Conservation (phyloP, 2,113 vertebrate species). For the Oxyura jamaicensis region DNA sequence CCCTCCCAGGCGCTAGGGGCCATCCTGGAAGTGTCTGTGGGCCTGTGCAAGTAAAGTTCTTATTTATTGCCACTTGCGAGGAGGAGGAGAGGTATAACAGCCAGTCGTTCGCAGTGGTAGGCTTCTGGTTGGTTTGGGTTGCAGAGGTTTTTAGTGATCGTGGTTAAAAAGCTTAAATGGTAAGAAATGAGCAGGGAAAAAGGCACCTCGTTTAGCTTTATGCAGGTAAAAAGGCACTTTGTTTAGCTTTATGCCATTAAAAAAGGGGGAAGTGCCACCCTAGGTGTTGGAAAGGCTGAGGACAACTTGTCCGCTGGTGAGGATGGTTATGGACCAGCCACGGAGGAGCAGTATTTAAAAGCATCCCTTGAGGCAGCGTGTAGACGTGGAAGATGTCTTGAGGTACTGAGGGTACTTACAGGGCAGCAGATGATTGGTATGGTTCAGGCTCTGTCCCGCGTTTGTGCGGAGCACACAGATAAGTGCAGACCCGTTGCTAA, state of each 20-base stretch:
- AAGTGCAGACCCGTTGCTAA: neutral
- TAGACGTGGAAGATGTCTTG: neutral
- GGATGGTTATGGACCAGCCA: neutral
- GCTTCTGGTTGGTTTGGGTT: neutral
- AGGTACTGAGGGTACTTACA: neutral
- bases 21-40: neutral
- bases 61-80: neutral
- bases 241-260: neutral
- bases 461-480: neutral
- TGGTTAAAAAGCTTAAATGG: neutral
- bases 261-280: neutral
- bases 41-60: neutral
- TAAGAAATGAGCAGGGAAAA: too few relatives aligned
- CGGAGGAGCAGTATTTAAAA: neutral
- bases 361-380: neutral
- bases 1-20: neutral
- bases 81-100: neutral
- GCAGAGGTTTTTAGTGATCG: neutral
- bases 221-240: neutral
- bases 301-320: neutral
- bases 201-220: neutral
- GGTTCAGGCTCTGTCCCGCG: neutral
- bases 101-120: rapidly evolving
- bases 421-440: neutral
- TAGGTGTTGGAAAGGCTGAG: neutral